Evolutionary conservation across 2,888 invertebrate species (phyloP).

Genomic region (Syritta pipiens): DNA sequence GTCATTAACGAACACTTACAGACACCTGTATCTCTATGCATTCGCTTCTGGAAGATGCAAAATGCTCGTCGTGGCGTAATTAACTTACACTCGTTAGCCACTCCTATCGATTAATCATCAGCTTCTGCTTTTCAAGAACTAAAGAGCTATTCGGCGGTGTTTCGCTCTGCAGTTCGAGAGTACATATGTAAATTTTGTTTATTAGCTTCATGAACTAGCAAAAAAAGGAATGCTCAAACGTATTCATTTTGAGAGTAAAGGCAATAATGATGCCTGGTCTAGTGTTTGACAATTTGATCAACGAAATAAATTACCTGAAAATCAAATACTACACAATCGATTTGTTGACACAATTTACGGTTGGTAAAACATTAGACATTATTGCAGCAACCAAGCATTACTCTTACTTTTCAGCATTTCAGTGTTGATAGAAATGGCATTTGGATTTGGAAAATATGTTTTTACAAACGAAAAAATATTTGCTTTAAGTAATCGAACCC

Average conservation of each 20-base stretch:
- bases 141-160: no score
- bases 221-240: not conserved
- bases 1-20: not conserved
- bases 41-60: not conserved
- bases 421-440: no score
- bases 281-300: slow-evolving; percentile 13
- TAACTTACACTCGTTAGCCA: slow-evolving; percentile 23
- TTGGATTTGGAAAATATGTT: no score
- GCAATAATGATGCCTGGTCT: not conserved
- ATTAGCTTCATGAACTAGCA: slow-evolving; percentile 18
- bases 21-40: not conserved
- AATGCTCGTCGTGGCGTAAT: not conserved
- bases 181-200: slow-evolving; percentile 8
- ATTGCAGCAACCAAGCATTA: no score
- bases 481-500: no score
- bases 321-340: slow-evolving; percentile 1
- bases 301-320: slow-evolving; percentile 24
- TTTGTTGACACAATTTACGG: no score
- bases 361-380: no score
- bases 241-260: slow-evolving; percentile 9
- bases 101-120: slow-evolving; percentile 32
- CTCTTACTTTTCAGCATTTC: no score
- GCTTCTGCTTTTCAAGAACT: slow-evolving; percentile 8
- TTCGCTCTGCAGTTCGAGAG: no score
- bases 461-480: no score